Conservation (phyloP, 1,140 invertebrate genomes). For the Brachionus rubens region DNA sequence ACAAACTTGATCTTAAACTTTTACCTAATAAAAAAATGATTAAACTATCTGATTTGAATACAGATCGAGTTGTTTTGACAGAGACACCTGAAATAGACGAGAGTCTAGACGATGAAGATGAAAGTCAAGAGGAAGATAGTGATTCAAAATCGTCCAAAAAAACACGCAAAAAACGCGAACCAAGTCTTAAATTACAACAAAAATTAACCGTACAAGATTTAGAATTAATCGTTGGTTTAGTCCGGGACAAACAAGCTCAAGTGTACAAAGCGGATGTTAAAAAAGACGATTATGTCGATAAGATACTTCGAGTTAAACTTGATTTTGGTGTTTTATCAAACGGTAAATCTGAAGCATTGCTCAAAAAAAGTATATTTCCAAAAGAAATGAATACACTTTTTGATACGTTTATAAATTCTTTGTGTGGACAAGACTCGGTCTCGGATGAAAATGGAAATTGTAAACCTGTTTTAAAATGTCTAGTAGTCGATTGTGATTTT, state of each 20-base stretch:
- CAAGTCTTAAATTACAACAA: conserved; percentile 36
- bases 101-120: background rate
- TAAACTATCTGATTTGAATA: conserved; percentile 13
- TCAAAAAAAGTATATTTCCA: conserved; percentile 43
- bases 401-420: conserved; percentile 39
- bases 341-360: conserved; percentile 41
- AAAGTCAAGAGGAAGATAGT: background rate
- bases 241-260: conserved; percentile 19
- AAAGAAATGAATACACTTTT: conserved; percentile 37
- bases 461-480: conserved; percentile 33
- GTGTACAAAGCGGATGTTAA: conserved; percentile 27
- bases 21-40: conserved; percentile 46
- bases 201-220: conserved; percentile 35
- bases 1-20: conserved; percentile 36
- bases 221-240: conserved; percentile 32
- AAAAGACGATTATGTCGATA: conserved; percentile 44
- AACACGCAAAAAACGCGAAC: conserved; percentile 40
- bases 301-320: conserved; percentile 23
- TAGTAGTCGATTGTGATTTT: conserved; percentile 43
- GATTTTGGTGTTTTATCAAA: conserved; percentile 14
- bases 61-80: background rate
- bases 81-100: background rate
- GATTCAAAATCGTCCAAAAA: background rate
- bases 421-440: conserved; percentile 9
- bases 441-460: conserved; percentile 14